Evolutionary conservation across 2,113 vertebrate genomes (phyloP), one percentile per base, ranked within the genome.

Genomic region (Eubucco bourcierii): DNA sequence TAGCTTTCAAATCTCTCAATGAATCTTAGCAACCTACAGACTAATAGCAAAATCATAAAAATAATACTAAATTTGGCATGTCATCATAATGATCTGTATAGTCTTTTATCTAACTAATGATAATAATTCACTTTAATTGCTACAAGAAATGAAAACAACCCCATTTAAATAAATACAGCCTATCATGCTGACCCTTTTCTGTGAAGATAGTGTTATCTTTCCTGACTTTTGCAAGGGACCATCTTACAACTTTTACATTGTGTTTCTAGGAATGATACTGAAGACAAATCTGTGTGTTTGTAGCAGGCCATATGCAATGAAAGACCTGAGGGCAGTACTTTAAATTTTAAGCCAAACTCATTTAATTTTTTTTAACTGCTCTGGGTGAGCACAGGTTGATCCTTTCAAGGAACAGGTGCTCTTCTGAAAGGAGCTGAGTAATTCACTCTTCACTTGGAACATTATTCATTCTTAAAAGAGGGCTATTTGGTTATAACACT

Each of bases 81-180:
- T 75, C 41, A 78, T 74, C n/a, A 19, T 67, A 80, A 70, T 87
- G n/a, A 82, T 63, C 70, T 90, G 10, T 44, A 12, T 28, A 64
- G 19, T 47, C 80, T 84, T 90, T 82, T 85, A 88, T 64, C 50
- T 80, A 78, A 65, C 12, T 79, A 56, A 7, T 70, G 25, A 21
- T 75, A 88, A 67, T 71, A 59, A 46, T 85, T 89, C 31, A 84
- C 52, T 94, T 79, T 53, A 67, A 64, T 59, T 86, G 24, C 29
- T 67, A 28, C 7, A 46, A 92, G 87, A 89, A 93, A 75, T 53
- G 6, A 95, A 80, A 67, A 87, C 65, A 68, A 34, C 77, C 64
- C 82, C 50, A 33, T 34, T 66, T 60, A 39, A 60, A 70, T 80
- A 71, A 92, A 75, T 84, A 71, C 2, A 68, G 8, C 5, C 12